Evolutionary conservation across 1,140 invertebrate genomes (phyloP).

Genomic region (Amyelois transitella): DNA sequence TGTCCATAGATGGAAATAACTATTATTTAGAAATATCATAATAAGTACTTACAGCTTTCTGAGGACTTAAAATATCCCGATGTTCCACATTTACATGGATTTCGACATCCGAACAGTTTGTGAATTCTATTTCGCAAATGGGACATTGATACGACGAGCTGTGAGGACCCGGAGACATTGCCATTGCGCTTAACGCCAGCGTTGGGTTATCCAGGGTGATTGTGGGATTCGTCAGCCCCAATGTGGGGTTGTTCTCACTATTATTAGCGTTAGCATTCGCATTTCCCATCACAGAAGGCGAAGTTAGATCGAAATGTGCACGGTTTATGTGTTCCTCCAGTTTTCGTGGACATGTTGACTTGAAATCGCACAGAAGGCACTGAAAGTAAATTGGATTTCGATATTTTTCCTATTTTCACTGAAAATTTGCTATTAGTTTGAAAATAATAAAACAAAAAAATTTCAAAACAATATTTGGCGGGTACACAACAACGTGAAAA

Average conservation of each 20-base stretch:
- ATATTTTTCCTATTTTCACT: background rate
- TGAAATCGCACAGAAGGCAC: constrained; percentile 88
- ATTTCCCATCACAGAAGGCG: constrained; percentile 67
- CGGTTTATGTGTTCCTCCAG: constrained; percentile 91
- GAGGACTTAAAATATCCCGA: constrained; percentile 70
- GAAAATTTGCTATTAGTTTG: background rate
- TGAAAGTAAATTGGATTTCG: constrained; percentile 40
- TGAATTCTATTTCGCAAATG: constrained; percentile 82
- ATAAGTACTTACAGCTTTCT: constrained; percentile 49
- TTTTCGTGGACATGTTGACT: constrained; percentile 81
- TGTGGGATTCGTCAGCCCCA: constrained; percentile 47
- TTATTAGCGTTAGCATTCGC: constrained; percentile 50
- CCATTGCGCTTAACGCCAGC: constrained; percentile 50
- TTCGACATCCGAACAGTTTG: constrained; percentile 84
- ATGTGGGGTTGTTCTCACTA: constrained; percentile 42
- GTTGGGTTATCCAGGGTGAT: constrained; percentile 45
- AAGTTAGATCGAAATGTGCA: constrained; percentile 89
- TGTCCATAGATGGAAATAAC: no score
- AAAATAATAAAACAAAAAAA: background rate
- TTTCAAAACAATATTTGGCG: constrained; percentile 3
- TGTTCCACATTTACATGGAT: constrained; percentile 91
- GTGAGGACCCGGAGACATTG: constrained; percentile 56
- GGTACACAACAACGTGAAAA: background rate
- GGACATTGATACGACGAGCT: constrained; percentile 77
- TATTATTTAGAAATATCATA: background rate